Conservation (phyloP, 2,888 invertebrate genomes). For the Hemistola chrysoprasaria region DNA sequence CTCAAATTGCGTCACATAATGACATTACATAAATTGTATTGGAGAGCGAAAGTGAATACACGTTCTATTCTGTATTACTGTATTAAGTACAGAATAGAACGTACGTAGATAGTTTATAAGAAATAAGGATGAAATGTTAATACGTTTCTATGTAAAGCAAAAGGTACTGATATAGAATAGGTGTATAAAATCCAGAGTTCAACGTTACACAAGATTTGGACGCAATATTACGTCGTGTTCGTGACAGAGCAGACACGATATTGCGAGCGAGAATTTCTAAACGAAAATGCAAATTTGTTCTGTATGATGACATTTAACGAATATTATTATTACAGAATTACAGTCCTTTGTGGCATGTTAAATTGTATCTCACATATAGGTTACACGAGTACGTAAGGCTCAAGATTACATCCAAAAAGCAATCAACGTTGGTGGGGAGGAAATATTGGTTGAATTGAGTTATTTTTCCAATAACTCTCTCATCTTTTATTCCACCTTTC, state of each 20-base stretch:
- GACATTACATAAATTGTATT: conserved; percentile 4
- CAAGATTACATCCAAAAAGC: too few species aligned
- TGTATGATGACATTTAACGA: conserved; percentile 17
- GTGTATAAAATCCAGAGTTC: too few species aligned
- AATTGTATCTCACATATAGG: background rate
- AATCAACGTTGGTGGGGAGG: too few species aligned
- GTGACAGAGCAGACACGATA: conserved; percentile 11
- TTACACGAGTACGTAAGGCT: too few species aligned
- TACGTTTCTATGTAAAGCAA: too few species aligned
- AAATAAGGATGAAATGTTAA: too few species aligned
- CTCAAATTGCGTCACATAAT: background rate
- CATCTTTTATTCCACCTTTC: too few species aligned
- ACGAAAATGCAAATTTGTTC: conserved; percentile 10
- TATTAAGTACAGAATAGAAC: too few species aligned
- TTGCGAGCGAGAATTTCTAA: conserved; percentile 17
- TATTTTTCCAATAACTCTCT: background rate
- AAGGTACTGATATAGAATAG: too few species aligned
- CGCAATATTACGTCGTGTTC: conserved; percentile 18
- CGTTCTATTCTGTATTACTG: too few species aligned
- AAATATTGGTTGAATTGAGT: conserved; percentile 1
- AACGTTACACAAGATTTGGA: conserved; percentile 6
- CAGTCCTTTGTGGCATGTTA: conserved; percentile 7
- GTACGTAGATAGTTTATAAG: too few species aligned
- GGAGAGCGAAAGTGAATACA: conserved; percentile 5
- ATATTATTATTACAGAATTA: conserved; percentile 1